Base-by-base conservation (phyloP, 2,797 vertebrate genomes). In the Cirrhinus mrigala region DNA sequence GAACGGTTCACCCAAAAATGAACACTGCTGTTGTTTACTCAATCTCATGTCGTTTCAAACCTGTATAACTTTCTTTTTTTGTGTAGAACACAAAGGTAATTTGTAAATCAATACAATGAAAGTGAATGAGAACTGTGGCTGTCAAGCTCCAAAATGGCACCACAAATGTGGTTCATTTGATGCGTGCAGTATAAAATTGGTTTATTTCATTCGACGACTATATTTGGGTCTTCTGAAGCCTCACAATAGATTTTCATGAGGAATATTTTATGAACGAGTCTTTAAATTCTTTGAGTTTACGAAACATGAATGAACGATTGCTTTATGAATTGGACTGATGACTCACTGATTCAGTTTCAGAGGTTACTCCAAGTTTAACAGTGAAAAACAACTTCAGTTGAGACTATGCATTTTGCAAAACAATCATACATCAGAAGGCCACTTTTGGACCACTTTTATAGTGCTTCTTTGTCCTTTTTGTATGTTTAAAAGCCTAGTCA, bases 81-180 rank as follows among this genome's bases (percentile, higher is more conserved):
- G 18, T n/a, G 73, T 0, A 0, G 6, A 76, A 76, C 74, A 76
- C 29, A 56, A 76, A 56, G 74, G 20, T 15, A 58, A 10, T 77
- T 58, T 77, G 52, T 40, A 58, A 40, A 77, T 77, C 29, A 77
- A 24, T 77, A n/a, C 14, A 58, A 9, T 56, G 50, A 37, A 56
- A 77, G 20, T 40, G 20, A 76, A 54, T 6, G 40, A 70, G 22
- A 70, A 24, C 37, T n/a, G 40, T 48, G 62, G 62, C 62, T 22
- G 48, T 75, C 27, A 58, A 15, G 52, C 37, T 69, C 20, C 18
- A 44, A 69, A 69, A 69, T n/a, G 29, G 64, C 27, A 15, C 20
- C 18, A 37, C 3, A 54, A 52, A 74, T 50, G 44, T 74, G 46
- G 15, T 27, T 75, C 5, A 22, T 54, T 75, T 75, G 27, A 75